Evolutionary conservation across 2,797 vertebrate genomes (phyloP).

Genomic region (Leontopithecus rosalia): DNA sequence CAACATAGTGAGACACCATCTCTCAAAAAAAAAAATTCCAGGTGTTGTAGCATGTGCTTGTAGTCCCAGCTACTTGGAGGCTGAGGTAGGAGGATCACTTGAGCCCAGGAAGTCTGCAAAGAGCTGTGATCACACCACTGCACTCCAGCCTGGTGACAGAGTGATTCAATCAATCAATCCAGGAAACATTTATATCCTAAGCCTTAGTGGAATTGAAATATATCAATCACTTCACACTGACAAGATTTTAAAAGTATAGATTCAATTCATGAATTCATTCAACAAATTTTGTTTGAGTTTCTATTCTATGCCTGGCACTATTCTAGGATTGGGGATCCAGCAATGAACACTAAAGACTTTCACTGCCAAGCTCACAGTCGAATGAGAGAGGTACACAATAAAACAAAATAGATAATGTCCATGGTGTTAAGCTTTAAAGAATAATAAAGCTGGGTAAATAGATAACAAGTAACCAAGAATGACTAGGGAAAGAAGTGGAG

Average conservation of each 20-base stretch:
- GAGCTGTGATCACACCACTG: not conserved
- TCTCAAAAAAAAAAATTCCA: not conserved
- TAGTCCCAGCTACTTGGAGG: not conserved
- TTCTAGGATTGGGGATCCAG: not conserved
- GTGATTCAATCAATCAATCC: not conserved
- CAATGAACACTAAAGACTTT: not conserved
- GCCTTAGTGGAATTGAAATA: not conserved
- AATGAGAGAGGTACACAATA: not conserved
- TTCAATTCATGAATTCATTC: not conserved
- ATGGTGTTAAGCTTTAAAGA: not conserved
- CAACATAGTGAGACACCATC: not conserved
- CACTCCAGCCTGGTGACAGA: not conserved
- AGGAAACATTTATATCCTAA: not conserved
- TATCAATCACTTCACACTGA: not conserved
- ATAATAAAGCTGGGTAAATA: not conserved
- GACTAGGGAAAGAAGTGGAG: not conserved
- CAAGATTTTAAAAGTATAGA: not conserved
- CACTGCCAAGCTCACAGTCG: not conserved
- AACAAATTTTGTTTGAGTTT: not conserved
- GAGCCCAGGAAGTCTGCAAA: not conserved
- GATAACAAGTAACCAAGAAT: not conserved
- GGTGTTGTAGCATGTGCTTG: not conserved
- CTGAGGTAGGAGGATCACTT: not conserved
- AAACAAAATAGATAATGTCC: not conserved
- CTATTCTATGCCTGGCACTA: not conserved